Evolutionary conservation across 2,797 vertebrate genomes (phyloP).

Genomic region (Phylloscopus collybita): DNA sequence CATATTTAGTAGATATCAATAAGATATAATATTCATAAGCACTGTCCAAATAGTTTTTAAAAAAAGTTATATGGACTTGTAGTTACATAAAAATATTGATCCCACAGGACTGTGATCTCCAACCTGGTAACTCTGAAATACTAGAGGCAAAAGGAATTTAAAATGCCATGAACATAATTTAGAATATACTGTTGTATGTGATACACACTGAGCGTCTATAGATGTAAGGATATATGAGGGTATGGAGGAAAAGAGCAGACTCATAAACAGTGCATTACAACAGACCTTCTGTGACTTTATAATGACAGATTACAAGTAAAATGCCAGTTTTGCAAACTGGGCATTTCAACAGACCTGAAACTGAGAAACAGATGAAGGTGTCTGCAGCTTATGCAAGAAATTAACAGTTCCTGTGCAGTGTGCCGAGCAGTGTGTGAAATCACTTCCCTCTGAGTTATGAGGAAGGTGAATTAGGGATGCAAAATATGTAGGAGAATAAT

Average conservation of each 20-base stretch:
- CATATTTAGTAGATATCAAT: background rate
- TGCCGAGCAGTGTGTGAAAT: background rate
- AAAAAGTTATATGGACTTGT: background rate
- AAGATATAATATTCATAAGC: background rate
- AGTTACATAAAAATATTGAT: background rate
- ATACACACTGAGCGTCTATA: background rate
- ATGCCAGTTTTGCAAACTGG: background rate
- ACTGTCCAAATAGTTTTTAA: background rate
- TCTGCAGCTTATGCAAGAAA: background rate
- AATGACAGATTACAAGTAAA: background rate
- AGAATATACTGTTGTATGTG: background rate
- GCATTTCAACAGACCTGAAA: background rate
- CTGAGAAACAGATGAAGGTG: background rate
- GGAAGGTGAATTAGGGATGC: background rate
- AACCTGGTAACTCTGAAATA: background rate
- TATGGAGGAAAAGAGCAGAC: background rate
- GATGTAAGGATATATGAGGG: background rate
- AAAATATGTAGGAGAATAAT: background rate
- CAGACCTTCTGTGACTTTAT: background rate
- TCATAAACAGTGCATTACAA: background rate
- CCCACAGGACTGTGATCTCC: background rate
- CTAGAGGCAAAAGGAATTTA: background rate
- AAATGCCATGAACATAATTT: background rate
- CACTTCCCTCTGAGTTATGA: background rate
- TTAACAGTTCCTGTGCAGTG: background rate